phyloP scores from a whole-genome alignment of 2,888 invertebrate species.

The Panzeria rudis region DNA sequence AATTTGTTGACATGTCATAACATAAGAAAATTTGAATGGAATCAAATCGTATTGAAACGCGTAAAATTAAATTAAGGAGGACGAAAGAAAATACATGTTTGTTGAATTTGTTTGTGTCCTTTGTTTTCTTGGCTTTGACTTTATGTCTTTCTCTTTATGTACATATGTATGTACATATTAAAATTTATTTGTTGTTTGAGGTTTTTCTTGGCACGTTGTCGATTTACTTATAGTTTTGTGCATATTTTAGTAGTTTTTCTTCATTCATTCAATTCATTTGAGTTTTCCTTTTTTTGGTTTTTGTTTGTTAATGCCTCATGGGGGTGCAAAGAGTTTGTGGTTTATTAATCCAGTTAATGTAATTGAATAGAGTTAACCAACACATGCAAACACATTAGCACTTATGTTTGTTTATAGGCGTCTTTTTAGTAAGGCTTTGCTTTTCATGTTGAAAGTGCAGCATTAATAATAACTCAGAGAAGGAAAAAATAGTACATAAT shows the following conservation, averaged over 20 bases:
- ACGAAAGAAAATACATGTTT: conserved; percentile 29
- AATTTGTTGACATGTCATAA: conserved; percentile 67
- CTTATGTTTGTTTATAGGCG: not conserved
- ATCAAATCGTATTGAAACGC: conserved; percentile 49
- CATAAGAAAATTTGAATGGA: conserved; percentile 11
- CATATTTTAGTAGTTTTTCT: conserved; percentile 51
- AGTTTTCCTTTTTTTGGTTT: conserved; percentile 1
- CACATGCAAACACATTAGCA: too few relatives aligned
- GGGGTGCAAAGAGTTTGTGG: conserved; percentile 2
- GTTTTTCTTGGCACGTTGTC: conserved; percentile 32
- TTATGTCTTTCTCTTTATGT: conserved; percentile 5
- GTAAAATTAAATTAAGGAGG: conserved; percentile 36
- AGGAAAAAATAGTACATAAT: too few relatives aligned
- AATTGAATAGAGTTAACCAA: conserved; percentile 76
- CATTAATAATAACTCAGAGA: too few relatives aligned
- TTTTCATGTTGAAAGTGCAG: too few relatives aligned
- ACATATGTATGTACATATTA: not conserved
- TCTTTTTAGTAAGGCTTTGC: not conserved
- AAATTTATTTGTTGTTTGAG: conserved; percentile 37
- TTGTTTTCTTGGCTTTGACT: not conserved
- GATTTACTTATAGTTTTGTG: conserved; percentile 47
- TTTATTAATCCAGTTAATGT: conserved; percentile 77
- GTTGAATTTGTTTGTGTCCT: conserved; percentile 36
- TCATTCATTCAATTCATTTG: conserved; percentile 1
- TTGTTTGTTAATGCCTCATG: not conserved